A percentile compares a stretch with the other conserved stretches of the same genome.
Conservation (phyloP, 2,888 invertebrate species). For the Anarsia innoxiella region DNA sequence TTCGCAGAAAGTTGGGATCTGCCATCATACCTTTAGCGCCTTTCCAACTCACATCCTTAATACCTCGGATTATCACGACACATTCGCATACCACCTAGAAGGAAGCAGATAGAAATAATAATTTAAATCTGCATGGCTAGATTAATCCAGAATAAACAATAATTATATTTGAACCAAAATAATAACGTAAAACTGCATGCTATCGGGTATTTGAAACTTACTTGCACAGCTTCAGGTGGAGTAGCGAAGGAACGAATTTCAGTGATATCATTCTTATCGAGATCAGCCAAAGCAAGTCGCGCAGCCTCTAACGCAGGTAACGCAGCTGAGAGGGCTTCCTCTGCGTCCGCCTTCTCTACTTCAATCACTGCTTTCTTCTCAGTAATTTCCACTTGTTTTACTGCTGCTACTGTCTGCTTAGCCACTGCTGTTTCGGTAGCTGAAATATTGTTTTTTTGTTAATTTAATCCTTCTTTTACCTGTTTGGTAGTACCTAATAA, state of each 20-base stretch:
- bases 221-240: slow-evolving; percentile 91
- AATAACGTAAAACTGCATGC: too few species aligned
- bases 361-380: slow-evolving; percentile 86
- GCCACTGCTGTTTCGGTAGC: slow-evolving; percentile 82
- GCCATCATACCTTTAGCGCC: slow-evolving; percentile 94
- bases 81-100: slow-evolving; percentile 88
- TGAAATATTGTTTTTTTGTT: too few species aligned
- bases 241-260: slow-evolving; percentile 95
- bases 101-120: too few species aligned
- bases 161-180: too few species aligned
- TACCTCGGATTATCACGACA: slow-evolving; percentile 87
- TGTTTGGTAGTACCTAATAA: too few species aligned
- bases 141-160: too few species aligned
- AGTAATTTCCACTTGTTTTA: slow-evolving; percentile 88
- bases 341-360: slow-evolving; percentile 89
- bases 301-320: slow-evolving; percentile 90
- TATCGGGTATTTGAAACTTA: too few species aligned
- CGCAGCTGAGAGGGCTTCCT: slow-evolving; percentile 85
- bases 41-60: slow-evolving; percentile 93
- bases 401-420: slow-evolving; percentile 86
- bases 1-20: slow-evolving; percentile 87
- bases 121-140: too few species aligned
- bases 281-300: slow-evolving; percentile 83
- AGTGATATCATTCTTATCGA: slow-evolving; percentile 93
- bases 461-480: too few species aligned